Base-by-base conservation (phyloP, 2,888 invertebrate genomes). In the Pandemis heparana region DNA sequence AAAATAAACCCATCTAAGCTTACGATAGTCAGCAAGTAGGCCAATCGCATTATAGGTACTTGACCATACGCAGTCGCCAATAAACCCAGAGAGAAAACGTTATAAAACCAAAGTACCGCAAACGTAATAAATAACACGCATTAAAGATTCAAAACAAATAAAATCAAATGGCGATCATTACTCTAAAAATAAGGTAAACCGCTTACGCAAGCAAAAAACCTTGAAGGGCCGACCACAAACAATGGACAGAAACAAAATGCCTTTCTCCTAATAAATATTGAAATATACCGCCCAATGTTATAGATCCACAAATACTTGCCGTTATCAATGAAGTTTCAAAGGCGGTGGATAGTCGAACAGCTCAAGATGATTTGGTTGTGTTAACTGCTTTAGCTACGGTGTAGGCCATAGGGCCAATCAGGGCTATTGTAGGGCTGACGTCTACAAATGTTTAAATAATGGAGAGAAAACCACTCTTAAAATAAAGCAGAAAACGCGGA, bases 261-360 rank as follows among this genome's bases (percentile, higher is more conserved):
- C 89, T 89, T 89, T 91, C 89, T 83, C 86, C 84, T 88, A 84
- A 88, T 89, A 89, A 89, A 91, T 90, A 89, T 90, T 87, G 82
- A 90, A 85, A 81, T 76, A 73, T 60, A 75, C 39, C 71, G 70
- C 63, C 81, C 79, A 81, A 18, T 76, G 75, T 78, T 76, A 78
- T 72, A 79, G 81, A 79, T 76, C 80, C 74, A 71, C 65, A 66
- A 61, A 51, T 65, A 56, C 43, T 10, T 61, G 12, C 51, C 9
- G 38, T 18, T 51, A 64, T 75, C 74, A 67, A 68, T 64, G 68
- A 72, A 61, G 69, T 65, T 51, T 65, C 59, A 51, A 64, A 73
- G 68, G 39, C 64, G 46, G 56, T 64, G 12, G 64, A 68, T 62
- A 18, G 9, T 66, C 39, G 18, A 61, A 76, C 73, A 68, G 87